Evolutionary conservation across 2,113 vertebrate species (phyloP).

Genomic region (Rhineura floridana): DNA sequence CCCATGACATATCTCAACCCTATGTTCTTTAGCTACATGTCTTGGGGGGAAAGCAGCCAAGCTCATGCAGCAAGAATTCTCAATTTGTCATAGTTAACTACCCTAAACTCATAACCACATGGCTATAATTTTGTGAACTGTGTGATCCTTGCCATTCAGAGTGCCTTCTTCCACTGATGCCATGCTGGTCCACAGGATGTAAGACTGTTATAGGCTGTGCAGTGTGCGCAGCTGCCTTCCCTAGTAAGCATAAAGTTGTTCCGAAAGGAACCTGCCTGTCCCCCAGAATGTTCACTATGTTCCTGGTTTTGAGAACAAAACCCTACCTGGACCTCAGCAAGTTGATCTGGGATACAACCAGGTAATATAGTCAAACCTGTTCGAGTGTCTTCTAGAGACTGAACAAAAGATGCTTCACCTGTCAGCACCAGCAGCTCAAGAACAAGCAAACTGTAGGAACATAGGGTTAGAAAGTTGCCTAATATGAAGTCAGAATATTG

Average conservation of each 20-base stretch:
- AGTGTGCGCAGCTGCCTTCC: not conserved
- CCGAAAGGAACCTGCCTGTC: not conserved
- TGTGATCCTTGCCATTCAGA: not conserved
- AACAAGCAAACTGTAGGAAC: not conserved
- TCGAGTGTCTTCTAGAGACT: not conserved
- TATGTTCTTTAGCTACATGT: not conserved
- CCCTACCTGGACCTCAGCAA: not conserved
- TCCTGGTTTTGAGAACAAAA: not conserved
- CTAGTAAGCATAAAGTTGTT: not conserved
- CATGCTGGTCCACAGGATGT: not conserved
- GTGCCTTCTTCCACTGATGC: not conserved
- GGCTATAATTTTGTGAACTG: not conserved
- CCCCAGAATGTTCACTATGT: not conserved
- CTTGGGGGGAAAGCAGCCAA: not conserved
- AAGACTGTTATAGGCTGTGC: not conserved
- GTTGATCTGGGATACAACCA: not conserved
- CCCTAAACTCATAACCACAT: not conserved
- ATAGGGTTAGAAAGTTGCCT: no score
- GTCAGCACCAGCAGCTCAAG: not conserved
- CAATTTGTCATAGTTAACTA: not conserved
- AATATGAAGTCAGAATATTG: no score
- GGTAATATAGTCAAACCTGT: not conserved
- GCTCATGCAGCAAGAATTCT: not conserved
- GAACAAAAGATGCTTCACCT: not conserved
- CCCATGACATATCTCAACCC: not conserved